Conservation (phyloP, 2,113 vertebrate species). For the Indri indri region DNA sequence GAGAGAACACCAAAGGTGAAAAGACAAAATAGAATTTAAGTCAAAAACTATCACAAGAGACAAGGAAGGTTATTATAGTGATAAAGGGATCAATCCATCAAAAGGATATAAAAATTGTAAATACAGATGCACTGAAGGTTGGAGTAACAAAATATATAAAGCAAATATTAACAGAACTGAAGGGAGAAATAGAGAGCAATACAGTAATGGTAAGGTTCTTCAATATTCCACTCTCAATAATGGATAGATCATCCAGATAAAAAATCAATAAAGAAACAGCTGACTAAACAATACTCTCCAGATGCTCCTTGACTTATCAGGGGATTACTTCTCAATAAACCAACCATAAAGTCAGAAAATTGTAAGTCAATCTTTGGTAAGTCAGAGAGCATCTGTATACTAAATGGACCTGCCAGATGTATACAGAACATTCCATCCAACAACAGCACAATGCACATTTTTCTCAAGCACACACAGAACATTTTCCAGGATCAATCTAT, state of each 20-base stretch:
- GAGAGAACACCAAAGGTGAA: background rate
- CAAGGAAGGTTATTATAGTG: background rate
- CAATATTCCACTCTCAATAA: background rate
- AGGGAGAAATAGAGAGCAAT: background rate
- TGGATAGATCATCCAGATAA: background rate
- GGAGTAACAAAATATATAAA: background rate
- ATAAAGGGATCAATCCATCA: background rate
- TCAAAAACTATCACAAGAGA: background rate
- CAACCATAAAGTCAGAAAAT: background rate
- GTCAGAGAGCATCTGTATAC: background rate
- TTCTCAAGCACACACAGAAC: background rate
- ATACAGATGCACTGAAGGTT: background rate
- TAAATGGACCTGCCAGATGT: background rate
- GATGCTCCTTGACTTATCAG: background rate
- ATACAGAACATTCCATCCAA: background rate
- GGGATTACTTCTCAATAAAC: background rate
- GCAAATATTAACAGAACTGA: background rate
- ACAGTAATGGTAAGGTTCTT: background rate
- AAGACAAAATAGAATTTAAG: background rate
- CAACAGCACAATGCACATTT: background rate
- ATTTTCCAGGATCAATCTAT: background rate
- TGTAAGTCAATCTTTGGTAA: background rate
- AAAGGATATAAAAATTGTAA: background rate
- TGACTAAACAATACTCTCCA: background rate
- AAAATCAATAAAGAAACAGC: background rate